phyloP scores from a whole-genome alignment of 2,797 vertebrate species.

The Tapera naevia region DNA sequence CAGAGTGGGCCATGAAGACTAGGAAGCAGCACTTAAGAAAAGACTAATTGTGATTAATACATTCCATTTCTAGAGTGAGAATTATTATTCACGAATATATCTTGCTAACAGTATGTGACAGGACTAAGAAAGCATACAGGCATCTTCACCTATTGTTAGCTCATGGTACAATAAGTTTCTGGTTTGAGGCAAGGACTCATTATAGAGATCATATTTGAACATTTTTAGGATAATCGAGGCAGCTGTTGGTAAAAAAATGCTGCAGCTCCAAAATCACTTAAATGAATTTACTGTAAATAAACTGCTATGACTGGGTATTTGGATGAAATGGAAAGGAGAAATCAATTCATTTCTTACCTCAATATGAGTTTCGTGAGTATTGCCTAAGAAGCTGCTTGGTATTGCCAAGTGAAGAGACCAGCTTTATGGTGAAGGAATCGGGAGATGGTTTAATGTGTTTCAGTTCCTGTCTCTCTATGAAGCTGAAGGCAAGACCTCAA shows the following conservation, averaged over 20 bases:
- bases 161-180: not conserved
- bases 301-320: not conserved
- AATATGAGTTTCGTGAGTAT: not conserved
- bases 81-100: not conserved
- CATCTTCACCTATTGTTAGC: conserved; percentile 29
- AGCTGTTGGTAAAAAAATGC: not conserved
- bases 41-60: not conserved
- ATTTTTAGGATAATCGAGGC: conserved; percentile 14
- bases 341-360: not conserved
- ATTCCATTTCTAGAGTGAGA: not conserved
- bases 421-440: not conserved
- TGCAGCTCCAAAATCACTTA: not conserved
- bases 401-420: not conserved
- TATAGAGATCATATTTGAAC: conserved; percentile 14
- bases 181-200: not conserved
- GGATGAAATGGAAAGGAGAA: not conserved
- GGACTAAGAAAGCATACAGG: not conserved
- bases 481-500: not conserved
- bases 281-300: not conserved
- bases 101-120: conserved; percentile 34
- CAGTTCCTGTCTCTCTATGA: rapidly evolving
- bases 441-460: not conserved
- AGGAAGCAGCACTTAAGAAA: not conserved
- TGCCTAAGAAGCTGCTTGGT: not conserved
- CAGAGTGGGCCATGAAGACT: not conserved